Percentiles rank a stretch among this genome's conserved stretches.
Evolutionary conservation across 2,797 vertebrate species (phyloP).

Genomic region (Enteromius fasciolatus): DNA sequence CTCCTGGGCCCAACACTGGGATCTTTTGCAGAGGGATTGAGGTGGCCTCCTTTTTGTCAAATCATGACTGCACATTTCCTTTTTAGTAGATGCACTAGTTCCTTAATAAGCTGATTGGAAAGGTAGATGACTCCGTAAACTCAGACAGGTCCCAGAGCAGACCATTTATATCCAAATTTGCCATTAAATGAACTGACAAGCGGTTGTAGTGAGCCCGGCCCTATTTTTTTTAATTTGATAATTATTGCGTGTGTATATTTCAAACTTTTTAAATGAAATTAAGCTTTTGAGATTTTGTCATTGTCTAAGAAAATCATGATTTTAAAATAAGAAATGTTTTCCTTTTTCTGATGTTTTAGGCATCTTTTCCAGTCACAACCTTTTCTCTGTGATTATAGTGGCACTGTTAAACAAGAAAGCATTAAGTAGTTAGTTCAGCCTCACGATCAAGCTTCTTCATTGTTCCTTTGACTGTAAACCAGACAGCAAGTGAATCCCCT

Average conservation of each 20-base stretch:
- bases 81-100: constrained; percentile 46
- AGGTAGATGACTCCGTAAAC: constrained; percentile 10
- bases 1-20: constrained; percentile 25
- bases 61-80: constrained; percentile 41
- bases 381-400: neutral
- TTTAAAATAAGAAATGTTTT: too few relatives aligned
- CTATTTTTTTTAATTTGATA: neutral
- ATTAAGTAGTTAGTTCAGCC: neutral
- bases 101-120: constrained; percentile 37
- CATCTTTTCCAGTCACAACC: neutral
- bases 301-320: too few relatives aligned
- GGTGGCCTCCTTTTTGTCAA: constrained; percentile 49
- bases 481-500: neutral
- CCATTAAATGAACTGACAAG: neutral
- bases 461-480: neutral
- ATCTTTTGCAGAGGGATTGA: constrained; percentile 23
- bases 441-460: neutral
- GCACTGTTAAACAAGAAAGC: neutral
- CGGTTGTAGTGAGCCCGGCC: neutral
- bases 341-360: neutral
- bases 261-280: neutral
- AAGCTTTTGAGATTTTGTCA: neutral
- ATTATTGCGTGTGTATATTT: neutral
- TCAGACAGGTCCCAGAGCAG: constrained; percentile 21
- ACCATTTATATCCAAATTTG: neutral